Evolutionary conservation across 2,888 invertebrate genomes (phyloP), one percentile per base, ranked within the genome.

Genomic region (Apamea epomidion): DNA sequence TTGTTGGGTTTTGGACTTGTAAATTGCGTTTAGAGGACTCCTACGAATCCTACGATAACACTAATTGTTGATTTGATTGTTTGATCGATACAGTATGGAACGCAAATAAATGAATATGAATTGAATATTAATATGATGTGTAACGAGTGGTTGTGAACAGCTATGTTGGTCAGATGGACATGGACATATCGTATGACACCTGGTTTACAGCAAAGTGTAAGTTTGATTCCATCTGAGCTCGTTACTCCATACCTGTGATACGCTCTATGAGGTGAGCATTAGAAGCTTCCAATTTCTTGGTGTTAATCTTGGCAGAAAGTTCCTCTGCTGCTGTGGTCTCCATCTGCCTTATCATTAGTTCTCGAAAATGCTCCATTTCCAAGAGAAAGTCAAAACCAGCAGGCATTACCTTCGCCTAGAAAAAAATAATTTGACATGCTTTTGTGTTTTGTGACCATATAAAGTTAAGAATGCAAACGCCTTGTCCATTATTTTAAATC

Each of bases 301-400:
- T 94, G 67, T 92, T 91, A 16, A 97, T 91, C 86, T 97, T 97
- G 21, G 92, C 92, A 1, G 93, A 91, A 18, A 97, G 92, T 86
- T 97, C 97, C 74, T 97, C 97, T 1, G 95, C 95, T 0, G 97
- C 97, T 0, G 97, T 95, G 5, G 93, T 94, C 10, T 92, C 90
- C 93, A 97, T 94, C 84, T 96, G 97, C 6, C 84, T 90, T 10
- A 94, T 87, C 93, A 97, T 96, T 82, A 94, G 90, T 0, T 95
- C 93, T 18, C 94, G 94, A 80, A 97, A 96, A 69, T 92, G 92
- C 84, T 96, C 95, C 76, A 97, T 85, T 3, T 92, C 91, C n/a
- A 91, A 42, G 29, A 97, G 88, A 81, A 95, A 97, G 10, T 94
- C 94, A 29, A 96, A 70, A 0, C 90, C 90, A 54, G 73, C 32